Conservation (phyloP, 2,113 vertebrate species). For the Mungos mungo region DNA sequence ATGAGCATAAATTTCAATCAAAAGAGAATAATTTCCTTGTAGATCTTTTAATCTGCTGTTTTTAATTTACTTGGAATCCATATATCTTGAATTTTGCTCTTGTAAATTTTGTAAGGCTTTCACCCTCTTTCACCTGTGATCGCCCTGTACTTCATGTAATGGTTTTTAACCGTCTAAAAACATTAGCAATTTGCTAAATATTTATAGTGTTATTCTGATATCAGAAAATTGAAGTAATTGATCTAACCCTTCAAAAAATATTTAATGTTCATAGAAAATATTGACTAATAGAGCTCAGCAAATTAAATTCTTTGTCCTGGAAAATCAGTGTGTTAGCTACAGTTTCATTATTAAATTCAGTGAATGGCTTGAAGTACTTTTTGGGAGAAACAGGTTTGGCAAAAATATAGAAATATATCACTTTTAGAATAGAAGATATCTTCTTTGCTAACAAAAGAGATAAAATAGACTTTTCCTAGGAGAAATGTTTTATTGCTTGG, state of each 20-base stretch:
- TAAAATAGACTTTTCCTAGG: neutral
- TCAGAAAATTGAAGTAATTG: neutral
- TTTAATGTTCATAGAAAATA: neutral
- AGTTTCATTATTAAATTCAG: neutral
- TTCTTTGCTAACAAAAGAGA: conserved; percentile 22
- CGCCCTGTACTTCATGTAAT: conserved; percentile 10
- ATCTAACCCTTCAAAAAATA: neutral
- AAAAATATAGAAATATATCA: conserved; percentile 2
- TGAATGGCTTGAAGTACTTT: neutral
- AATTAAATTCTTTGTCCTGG: neutral
- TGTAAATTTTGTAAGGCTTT: conserved; percentile 44
- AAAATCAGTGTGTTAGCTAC: neutral
- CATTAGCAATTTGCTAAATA: conserved; percentile 21
- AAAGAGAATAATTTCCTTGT: conserved; percentile 46
- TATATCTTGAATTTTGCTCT: conserved; percentile 41
- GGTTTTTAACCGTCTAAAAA: conserved; percentile 15
- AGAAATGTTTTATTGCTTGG: conserved; percentile 21
- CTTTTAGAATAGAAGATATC: neutral
- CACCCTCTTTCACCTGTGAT: neutral
- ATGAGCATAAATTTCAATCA: conserved; percentile 50
- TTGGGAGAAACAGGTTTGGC: neutral
- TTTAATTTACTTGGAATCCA: conserved; percentile 25
- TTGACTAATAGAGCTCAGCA: neutral
- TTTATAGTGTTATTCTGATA: neutral
- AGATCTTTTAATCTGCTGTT: conserved; percentile 33